Percentiles rank a stretch among this genome's conserved stretches.
Conservation (phyloP, 2,888 invertebrate genomes). For the Branchipolynoe longqiensis region DNA sequence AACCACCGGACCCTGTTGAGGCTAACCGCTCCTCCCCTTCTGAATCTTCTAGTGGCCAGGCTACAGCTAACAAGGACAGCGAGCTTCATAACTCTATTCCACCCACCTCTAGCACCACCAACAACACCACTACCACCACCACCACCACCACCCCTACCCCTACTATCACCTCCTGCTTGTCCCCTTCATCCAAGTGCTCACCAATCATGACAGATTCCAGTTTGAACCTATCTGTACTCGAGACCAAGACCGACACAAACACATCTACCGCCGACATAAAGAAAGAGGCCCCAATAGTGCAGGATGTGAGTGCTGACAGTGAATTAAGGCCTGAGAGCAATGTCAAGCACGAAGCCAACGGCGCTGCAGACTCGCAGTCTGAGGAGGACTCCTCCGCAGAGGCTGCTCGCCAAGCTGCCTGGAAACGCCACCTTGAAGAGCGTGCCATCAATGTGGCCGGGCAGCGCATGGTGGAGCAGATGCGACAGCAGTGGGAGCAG, state of each 20-base stretch:
- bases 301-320: no score
- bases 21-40: slow-evolving; percentile 33
- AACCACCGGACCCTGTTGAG: slow-evolving; percentile 29
- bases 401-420: slow-evolving; percentile 24
- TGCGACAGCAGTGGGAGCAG: slow-evolving; percentile 63
- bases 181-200: slow-evolving; percentile 41
- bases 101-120: not conserved
- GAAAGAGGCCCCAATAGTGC: no score
- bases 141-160: slow-evolving; percentile 19
- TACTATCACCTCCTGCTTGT: not conserved
- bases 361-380: not conserved
- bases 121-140: not conserved
- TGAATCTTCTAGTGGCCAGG: slow-evolving; percentile 3
- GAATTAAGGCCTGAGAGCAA: no score
- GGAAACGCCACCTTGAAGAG: slow-evolving; percentile 24
- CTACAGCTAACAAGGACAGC: not conserved
- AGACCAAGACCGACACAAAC: not conserved
- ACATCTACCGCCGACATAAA: no score
- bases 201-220: slow-evolving; percentile 41
- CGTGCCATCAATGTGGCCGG: slow-evolving; percentile 32
- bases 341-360: not conserved
- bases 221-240: not conserved
- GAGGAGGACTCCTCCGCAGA: slow-evolving; percentile 2
- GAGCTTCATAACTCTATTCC: slow-evolving; percentile 30
- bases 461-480: slow-evolving; percentile 46